These are phyloP conservation scores for Hemiprocne comata DNA, from an alignment of 2,113 vertebrate species.

Conservation along the genomic window DNA sequence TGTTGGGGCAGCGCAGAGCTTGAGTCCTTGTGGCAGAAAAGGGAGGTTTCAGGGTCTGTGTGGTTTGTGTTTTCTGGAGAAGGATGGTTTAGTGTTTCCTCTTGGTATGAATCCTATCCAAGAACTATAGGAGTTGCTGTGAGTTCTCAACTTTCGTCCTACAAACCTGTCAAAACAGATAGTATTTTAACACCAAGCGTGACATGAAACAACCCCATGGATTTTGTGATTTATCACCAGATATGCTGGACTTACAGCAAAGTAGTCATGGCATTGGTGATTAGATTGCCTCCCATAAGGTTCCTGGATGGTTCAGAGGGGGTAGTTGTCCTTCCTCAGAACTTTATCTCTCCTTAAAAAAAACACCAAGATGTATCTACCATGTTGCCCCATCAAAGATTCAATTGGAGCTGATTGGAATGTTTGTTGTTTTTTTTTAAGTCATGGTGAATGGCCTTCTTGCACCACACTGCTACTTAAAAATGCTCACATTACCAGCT, in stretches of 20 bases:
- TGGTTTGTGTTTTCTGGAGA: not conserved
- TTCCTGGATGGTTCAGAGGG: not conserved
- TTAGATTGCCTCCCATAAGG: not conserved
- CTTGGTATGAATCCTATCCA: not conserved
- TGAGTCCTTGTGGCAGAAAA: not conserved
- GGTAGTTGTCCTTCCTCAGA: not conserved
- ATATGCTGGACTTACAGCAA: not conserved
- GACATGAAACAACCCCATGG: not conserved
- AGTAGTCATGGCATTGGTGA: not conserved
- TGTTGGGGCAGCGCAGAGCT: fast-evolving
- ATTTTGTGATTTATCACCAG: not conserved
- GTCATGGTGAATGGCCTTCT: not conserved
- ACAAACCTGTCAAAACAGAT: not conserved
- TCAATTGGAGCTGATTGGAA: not conserved
- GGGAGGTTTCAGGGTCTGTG: not conserved
- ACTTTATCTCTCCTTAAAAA: not conserved
- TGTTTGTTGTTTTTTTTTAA: not conserved
- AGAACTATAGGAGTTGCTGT: not conserved
- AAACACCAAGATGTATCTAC: not conserved
- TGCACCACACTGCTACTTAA: not conserved
- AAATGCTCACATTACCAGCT: not conserved
- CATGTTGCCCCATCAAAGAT: not conserved
- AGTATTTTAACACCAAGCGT: not conserved
- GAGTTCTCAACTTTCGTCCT: not conserved
- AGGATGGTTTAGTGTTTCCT: not conserved